Percentiles rank a stretch among this genome's conserved stretches.
Evolutionary conservation across 2,797 vertebrate genomes (phyloP).

Genomic region (Limosa lapponica): DNA sequence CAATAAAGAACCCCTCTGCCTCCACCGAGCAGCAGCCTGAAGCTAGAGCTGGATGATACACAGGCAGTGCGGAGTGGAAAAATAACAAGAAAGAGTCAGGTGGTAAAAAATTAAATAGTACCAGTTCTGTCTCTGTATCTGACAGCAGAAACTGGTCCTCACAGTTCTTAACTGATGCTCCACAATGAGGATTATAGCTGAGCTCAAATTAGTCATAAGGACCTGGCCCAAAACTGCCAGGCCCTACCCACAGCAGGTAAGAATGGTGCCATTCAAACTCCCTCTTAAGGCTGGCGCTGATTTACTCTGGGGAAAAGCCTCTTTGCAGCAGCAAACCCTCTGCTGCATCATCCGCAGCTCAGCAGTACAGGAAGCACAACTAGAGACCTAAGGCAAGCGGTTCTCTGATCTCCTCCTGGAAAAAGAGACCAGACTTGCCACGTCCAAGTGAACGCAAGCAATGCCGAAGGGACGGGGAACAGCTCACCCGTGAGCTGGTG

Average conservation of each 20-base stretch:
- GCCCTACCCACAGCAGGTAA: background rate
- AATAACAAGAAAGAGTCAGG: background rate
- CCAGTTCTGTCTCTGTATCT: background rate
- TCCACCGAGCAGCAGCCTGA: background rate
- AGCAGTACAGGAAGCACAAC: background rate
- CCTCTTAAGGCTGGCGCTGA: background rate
- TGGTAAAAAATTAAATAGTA: background rate
- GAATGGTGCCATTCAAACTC: background rate
- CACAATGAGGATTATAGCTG: background rate
- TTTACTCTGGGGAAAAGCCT: background rate
- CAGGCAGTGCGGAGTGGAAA: background rate
- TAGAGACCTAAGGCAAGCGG: background rate
- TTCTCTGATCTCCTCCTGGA: background rate
- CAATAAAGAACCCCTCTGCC: background rate
- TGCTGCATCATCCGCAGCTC: background rate
- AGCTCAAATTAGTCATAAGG: conserved; percentile 4
- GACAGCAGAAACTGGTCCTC: background rate
- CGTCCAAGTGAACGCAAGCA: fast-evolving
- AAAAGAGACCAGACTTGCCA: background rate
- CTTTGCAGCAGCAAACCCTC: background rate
- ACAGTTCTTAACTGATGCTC: background rate
- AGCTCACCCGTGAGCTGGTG: background rate
- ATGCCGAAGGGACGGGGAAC: background rate
- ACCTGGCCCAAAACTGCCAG: background rate
- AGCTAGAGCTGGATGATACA: background rate